Evolutionary conservation across 2,888 invertebrate species (phyloP).

Genomic region (Fissipunctia ypsillon): DNA sequence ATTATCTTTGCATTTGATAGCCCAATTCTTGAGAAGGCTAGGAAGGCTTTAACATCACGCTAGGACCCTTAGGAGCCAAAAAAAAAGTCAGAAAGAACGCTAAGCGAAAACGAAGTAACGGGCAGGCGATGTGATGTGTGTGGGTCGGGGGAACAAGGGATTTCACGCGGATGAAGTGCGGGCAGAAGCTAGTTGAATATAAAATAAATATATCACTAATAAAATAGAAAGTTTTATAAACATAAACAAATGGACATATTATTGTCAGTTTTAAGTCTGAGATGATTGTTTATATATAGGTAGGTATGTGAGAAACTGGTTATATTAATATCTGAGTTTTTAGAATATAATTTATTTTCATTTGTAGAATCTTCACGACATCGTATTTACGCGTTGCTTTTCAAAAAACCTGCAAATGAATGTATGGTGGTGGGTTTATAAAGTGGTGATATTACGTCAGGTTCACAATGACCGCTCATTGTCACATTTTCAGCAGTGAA

Average conservation of each 20-base stretch:
- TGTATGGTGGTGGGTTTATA: neutral
- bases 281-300: slow-evolving; percentile 55
- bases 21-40: too few relatives aligned
- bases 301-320: slow-evolving; percentile 37
- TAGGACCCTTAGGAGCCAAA: too few relatives aligned
- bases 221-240: slow-evolving; percentile 29
- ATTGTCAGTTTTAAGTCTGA: slow-evolving; percentile 64
- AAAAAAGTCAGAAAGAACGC: too few relatives aligned
- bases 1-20: too few relatives aligned
- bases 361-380: slow-evolving; percentile 25
- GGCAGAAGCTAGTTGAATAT: too few relatives aligned
- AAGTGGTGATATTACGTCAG: neutral
- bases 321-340: slow-evolving; percentile 40
- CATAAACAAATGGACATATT: slow-evolving; percentile 50
- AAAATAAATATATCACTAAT: slow-evolving; percentile 58
- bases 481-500: neutral
- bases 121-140: too few relatives aligned
- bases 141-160: too few relatives aligned
- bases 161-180: too few relatives aligned
- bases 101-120: too few relatives aligned
- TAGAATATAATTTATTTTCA: slow-evolving; percentile 33
- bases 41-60: too few relatives aligned
- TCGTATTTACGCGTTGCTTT: slow-evolving; percentile 13
- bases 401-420: neutral
- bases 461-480: neutral